A percentile compares a stretch with the other conserved stretches of the same genome.
These are phyloP conservation scores for Sternotherus odoratus DNA, from an alignment of 2,797 vertebrate species.

Conservation along the genomic window DNA sequence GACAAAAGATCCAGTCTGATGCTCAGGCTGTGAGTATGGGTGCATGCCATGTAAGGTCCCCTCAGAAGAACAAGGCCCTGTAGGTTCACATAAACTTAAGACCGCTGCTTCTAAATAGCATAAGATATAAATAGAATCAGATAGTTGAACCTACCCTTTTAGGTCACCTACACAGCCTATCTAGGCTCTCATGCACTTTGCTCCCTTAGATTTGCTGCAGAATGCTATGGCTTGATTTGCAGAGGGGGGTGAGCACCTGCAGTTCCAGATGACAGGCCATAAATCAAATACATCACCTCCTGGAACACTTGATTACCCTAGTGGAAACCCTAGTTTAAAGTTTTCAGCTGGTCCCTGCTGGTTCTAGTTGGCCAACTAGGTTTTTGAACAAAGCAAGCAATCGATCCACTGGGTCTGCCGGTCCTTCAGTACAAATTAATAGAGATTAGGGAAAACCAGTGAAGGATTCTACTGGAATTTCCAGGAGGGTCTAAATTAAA, in stretches of 20 bases:
- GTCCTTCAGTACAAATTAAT: constrained; percentile 45
- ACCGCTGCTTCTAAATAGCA: constrained; percentile 22
- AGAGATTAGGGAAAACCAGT: neutral
- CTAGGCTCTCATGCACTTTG: neutral
- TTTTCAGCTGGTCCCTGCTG: constrained; percentile 70
- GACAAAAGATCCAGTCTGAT: neutral
- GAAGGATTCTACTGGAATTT: constrained; percentile 12
- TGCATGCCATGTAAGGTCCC: neutral
- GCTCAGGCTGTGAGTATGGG: neutral
- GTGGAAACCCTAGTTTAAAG: constrained; percentile 66
- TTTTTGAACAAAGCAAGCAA: constrained; percentile 19
- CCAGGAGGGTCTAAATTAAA: constrained; percentile 42
- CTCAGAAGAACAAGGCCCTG: neutral
- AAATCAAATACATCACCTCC: constrained; percentile 72
- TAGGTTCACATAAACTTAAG: constrained; percentile 35
- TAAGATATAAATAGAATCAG: constrained; percentile 37
- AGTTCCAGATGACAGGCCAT: constrained; percentile 71
- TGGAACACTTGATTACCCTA: constrained; percentile 68
- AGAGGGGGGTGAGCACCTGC: constrained; percentile 70
- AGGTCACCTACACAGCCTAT: constrained; percentile 22
- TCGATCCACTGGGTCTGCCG: neutral
- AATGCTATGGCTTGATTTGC: constrained; percentile 60
- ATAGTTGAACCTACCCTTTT: constrained; percentile 13
- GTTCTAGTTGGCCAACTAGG: constrained; percentile 32
- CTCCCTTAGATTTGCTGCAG: constrained; percentile 52